phyloP scores from a whole-genome alignment of 2,113 vertebrate genomes.

The Canis aureus region DNA sequence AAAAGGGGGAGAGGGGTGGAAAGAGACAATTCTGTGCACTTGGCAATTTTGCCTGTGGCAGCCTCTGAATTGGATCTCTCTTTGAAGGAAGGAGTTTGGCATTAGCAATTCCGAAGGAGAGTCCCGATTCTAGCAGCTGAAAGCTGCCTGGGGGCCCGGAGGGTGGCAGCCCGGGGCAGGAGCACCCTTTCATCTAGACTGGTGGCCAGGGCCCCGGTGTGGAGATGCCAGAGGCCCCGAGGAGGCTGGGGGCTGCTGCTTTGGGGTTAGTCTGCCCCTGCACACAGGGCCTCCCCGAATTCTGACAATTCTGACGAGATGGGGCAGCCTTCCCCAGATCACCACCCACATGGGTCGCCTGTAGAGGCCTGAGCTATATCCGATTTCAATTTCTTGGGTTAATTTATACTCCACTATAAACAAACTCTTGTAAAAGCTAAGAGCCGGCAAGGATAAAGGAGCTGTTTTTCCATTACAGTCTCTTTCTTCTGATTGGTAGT shows the following conservation, averaged over 20 bases:
- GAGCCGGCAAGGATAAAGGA: slow-evolving; percentile 60
- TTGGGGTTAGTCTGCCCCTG: not conserved
- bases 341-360: not conserved
- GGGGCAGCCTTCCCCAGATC: slow-evolving; percentile 24
- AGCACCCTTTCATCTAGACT: not conserved
- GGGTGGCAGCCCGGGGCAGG: not conserved
- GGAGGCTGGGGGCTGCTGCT: not conserved
- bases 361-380: slow-evolving; percentile 59
- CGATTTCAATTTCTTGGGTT: slow-evolving; percentile 71
- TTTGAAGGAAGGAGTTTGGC: slow-evolving; percentile 14
- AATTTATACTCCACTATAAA: slow-evolving; percentile 74
- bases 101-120: slow-evolving; percentile 58
- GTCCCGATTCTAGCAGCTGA: not conserved
- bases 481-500: slow-evolving; percentile 53
- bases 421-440: slow-evolving; percentile 64
- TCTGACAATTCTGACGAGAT: slow-evolving; percentile 47
- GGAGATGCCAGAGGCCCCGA: not conserved
- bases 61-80: slow-evolving; percentile 50
- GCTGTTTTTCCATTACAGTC: slow-evolving; percentile 37
- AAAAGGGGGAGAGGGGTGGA: not conserved
- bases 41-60: not conserved
- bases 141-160: not conserved
- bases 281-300: not conserved
- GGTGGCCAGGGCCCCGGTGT: not conserved
- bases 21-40: slow-evolving; percentile 37